A percentile compares a stretch with the other conserved stretches of the same genome.
phyloP scores from a whole-genome alignment of 2,797 vertebrate genomes.

The Scolopax bukidnonensis region DNA sequence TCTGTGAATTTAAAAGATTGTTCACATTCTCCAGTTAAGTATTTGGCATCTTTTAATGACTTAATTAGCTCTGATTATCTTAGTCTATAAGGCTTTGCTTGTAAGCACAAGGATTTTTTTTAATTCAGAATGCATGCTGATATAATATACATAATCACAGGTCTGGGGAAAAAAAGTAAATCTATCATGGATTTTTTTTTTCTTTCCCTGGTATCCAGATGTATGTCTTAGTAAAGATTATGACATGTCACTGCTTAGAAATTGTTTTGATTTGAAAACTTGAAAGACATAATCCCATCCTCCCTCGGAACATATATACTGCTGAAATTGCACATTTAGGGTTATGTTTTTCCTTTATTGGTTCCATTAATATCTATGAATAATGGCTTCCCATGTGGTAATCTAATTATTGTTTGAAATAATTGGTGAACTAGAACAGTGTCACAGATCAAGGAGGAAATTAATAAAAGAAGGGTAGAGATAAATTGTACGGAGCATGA shows the following conservation, averaged over 20 bases:
- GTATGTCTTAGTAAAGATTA: neutral
- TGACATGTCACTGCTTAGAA: neutral
- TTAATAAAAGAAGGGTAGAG: neutral
- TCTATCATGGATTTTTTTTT: neutral
- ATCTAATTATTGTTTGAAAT: conserved; percentile 11
- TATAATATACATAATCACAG: neutral
- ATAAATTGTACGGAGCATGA: neutral
- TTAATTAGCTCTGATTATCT: neutral
- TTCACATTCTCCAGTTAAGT: neutral
- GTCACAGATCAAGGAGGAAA: neutral
- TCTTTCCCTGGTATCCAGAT: neutral
- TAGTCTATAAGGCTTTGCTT: neutral
- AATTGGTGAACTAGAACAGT: neutral
- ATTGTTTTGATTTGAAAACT: neutral
- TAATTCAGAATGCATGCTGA: neutral
- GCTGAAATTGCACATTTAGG: neutral
- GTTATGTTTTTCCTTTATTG: neutral
- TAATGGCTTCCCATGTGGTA: neutral
- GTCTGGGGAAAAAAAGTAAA: neutral
- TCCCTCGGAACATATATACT: neutral
- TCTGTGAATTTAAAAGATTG: neutral
- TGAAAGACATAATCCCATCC: neutral
- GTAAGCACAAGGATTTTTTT: neutral
- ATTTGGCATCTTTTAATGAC: neutral
- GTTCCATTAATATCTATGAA: conserved; percentile 6